Conservation (phyloP, 2,888 invertebrate genomes). For the Coelopa pilipes region DNA sequence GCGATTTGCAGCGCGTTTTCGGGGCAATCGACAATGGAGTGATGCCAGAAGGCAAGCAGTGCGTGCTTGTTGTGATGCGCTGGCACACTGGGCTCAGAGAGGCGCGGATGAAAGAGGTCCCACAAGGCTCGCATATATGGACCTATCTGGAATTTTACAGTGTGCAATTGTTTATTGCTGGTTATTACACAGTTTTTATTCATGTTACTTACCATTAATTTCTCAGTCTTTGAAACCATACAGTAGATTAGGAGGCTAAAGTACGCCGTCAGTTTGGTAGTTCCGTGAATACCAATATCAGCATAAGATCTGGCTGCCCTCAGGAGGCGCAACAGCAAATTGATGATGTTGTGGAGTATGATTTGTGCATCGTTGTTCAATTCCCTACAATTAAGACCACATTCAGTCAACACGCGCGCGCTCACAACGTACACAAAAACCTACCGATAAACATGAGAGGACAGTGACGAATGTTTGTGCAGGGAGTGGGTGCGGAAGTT, state of each 20-base stretch:
- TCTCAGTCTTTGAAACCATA: slow-evolving; percentile 89
- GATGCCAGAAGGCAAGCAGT: slow-evolving; percentile 92
- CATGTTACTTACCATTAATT: slow-evolving; percentile 82
- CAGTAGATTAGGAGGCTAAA: slow-evolving; percentile 93
- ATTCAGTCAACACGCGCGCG: no score
- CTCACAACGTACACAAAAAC: slow-evolving; percentile 26
- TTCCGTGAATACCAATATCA: slow-evolving; percentile 86
- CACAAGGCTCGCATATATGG: slow-evolving; percentile 90
- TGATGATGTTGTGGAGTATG: slow-evolving; percentile 77
- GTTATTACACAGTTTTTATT: no score
- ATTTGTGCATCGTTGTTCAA: slow-evolving; percentile 71
- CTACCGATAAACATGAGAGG: slow-evolving; percentile 59
- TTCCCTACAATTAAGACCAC: slow-evolving; percentile 53
- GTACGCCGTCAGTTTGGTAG: slow-evolving; percentile 91
- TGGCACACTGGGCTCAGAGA: slow-evolving; percentile 93
- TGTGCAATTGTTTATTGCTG: no score
- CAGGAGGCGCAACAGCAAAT: slow-evolving; percentile 78
- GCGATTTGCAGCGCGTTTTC: slow-evolving; percentile 91
- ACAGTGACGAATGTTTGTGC: slow-evolving; percentile 62
- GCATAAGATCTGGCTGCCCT: slow-evolving; percentile 88
- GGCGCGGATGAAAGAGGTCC: slow-evolving; percentile 93
- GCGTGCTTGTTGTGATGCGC: slow-evolving; percentile 97
- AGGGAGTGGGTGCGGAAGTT: slow-evolving; percentile 76
- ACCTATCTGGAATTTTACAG: slow-evolving; percentile 77
- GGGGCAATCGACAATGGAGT: slow-evolving; percentile 90